Base-by-base conservation (phyloP, 2,113 vertebrate species). In the Elephantulus edwardii region DNA sequence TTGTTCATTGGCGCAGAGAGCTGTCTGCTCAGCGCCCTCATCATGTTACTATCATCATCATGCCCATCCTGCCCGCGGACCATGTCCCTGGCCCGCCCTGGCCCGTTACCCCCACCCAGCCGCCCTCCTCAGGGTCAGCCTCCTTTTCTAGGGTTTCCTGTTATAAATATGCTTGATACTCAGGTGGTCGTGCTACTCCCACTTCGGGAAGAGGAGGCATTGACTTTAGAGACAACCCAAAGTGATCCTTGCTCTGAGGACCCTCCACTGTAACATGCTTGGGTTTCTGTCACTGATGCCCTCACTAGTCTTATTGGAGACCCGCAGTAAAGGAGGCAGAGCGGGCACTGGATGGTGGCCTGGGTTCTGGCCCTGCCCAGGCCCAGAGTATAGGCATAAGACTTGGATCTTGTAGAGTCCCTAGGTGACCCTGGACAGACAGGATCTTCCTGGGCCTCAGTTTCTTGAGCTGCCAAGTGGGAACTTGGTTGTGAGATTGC, bases 1-100 rank as follows among this genome's bases (percentile, higher is more conserved):
- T 90, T 33, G 58, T 91, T 96, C 93, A 56, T 62, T 94, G 92
- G 81, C 83, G 19, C 88, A 0, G 5, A 96, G 95, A 93, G 95
- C 94, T 79, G 38, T 93, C 94, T 97, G 96, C 95, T 96, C 68
- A 82, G 94, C 93, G 81, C 97, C 95, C 38, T 96, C 98, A 98
- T 98, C 98, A 97, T 97, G 96, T 98, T 97, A 95, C 96, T 91
- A 96, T 97, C 98, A 98, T 98, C 96, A 87, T 96, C 98, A 98
- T 98, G 94, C 97, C 97, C 98, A 98, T 98, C 92, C 95, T 97
- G 97, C 96, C 97, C 96, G 91, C 80, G 42, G 96, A 93, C 94
- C 96, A 93, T 44, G 52, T 92, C 81, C 91, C 93, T 93, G 93
- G 93, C 95, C 91, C 17, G n/a, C 77, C 92, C 83, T 3, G 0